Conservation (phyloP, 2,888 invertebrate species). For the Drosophila tanythrix region DNA sequence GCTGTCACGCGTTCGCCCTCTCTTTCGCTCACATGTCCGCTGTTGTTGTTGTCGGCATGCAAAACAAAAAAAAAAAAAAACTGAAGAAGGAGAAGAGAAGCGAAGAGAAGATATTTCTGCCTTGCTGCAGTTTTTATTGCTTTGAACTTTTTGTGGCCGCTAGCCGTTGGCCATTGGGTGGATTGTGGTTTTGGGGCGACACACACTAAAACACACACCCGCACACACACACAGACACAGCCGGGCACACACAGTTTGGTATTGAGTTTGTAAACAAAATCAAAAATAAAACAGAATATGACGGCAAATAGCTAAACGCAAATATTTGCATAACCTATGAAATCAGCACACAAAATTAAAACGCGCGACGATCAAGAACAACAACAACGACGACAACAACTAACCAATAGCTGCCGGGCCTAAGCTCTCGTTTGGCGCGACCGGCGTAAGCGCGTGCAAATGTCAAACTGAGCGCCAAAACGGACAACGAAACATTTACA, state of each 20-base stretch:
- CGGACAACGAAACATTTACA: conserved; percentile 47
- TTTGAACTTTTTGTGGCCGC: conserved; percentile 71
- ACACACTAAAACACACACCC: conserved; percentile 25
- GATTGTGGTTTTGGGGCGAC: conserved; percentile 44
- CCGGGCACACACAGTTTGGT: background rate
- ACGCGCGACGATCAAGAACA: conserved; percentile 35
- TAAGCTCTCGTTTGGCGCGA: conserved; percentile 51
- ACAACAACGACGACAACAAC: conserved; percentile 33
- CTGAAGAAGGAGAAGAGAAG: background rate
- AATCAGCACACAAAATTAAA: conserved; percentile 65
- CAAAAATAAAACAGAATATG: conserved; percentile 23
- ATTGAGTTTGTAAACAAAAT: conserved; percentile 21
- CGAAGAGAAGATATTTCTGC: conserved; percentile 25
- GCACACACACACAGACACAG: conserved; percentile 15
- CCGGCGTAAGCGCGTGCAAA: conserved; percentile 77
- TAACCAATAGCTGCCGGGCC: conserved; percentile 46
- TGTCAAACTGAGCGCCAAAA: conserved; percentile 76
- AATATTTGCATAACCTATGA: conserved; percentile 65
- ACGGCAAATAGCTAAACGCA: conserved; percentile 33
- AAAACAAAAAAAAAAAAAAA: conserved; percentile 18
- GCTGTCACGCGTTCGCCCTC: conserved; percentile 6
- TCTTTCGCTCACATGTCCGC: conserved; percentile 20
- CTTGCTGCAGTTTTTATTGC: conserved; percentile 61
- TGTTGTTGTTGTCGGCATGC: conserved; percentile 19
- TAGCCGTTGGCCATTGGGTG: conserved; percentile 25